Conservation (phyloP, 1,140 invertebrate genomes). For the Brachionus rotundiformis region DNA sequence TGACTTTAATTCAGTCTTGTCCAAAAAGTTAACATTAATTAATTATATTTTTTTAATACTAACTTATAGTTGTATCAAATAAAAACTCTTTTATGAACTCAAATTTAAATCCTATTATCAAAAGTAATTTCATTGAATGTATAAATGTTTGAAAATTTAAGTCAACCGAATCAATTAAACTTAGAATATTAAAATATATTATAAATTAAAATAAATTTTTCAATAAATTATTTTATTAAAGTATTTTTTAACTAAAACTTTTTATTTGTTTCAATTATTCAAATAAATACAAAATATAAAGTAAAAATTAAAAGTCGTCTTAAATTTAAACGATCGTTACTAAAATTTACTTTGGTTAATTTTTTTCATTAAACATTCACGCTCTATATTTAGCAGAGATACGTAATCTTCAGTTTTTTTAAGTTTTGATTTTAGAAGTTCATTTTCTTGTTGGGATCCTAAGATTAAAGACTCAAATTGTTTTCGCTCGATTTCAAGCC, state of each 20-base stretch:
- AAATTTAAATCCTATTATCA: too few species aligned
- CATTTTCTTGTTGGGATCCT: conserved; percentile 36
- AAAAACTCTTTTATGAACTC: too few species aligned
- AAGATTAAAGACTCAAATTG: conserved; percentile 10
- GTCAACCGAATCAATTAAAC: too few species aligned
- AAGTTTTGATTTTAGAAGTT: conserved; percentile 27
- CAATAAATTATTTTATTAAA: neutral
- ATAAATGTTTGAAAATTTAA: too few species aligned
- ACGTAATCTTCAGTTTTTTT: conserved; percentile 44
- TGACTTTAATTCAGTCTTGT: too few species aligned
- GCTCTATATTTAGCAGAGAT: conserved; percentile 1
- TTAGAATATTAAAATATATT: neutral
- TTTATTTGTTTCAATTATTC: neutral
- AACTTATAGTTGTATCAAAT: too few species aligned
- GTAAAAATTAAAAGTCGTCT: neutral
- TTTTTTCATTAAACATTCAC: conserved; percentile 46
- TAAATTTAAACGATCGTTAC: neutral
- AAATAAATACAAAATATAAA: neutral
- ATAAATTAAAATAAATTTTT: neutral
- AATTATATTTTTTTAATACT: too few species aligned
- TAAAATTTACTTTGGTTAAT: conserved; percentile 41
- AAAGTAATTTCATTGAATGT: too few species aligned
- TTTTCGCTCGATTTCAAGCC: conserved; percentile 13
- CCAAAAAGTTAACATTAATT: too few species aligned
- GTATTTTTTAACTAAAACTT: neutral